These are phyloP conservation scores for Sciurus carolinensis DNA, from an alignment of 2,797 vertebrate species.

Conservation along the genomic window DNA sequence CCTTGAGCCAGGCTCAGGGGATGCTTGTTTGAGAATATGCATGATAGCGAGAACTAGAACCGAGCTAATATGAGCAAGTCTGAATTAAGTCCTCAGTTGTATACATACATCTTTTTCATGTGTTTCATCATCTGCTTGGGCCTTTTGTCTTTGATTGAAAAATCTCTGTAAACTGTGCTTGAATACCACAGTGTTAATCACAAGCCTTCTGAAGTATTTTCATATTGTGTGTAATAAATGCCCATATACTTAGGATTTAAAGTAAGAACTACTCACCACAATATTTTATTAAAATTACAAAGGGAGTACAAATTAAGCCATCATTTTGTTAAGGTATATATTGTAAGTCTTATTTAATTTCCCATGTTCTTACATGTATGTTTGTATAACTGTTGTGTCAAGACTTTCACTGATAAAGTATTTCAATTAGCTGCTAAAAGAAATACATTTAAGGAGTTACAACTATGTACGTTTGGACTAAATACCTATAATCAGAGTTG, in stretches of 20 bases:
- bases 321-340: conserved; percentile 76
- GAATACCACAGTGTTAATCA: conserved; percentile 79
- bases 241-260: conserved; percentile 78
- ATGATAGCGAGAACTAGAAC: neutral
- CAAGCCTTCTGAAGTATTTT: conserved; percentile 81
- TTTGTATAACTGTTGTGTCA: conserved; percentile 85
- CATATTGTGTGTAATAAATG: conserved; percentile 80
- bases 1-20: neutral
- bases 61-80: neutral
- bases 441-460: conserved; percentile 87
- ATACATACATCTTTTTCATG: conserved; percentile 1
- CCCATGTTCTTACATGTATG: conserved; percentile 73
- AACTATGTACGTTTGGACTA: conserved; percentile 88
- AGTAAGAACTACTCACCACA: conserved; percentile 79
- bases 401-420: conserved; percentile 87
- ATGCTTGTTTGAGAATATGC: neutral
- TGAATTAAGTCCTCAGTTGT: conserved; percentile 39
- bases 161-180: conserved; percentile 73
- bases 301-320: conserved; percentile 82
- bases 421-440: conserved; percentile 88
- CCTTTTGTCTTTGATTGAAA: conserved; percentile 81
- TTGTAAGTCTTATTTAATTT: conserved; percentile 81
- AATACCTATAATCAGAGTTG: conserved; percentile 90
- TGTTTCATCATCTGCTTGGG: conserved; percentile 71
- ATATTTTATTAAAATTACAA: conserved; percentile 84